Percentiles rank a stretch among this genome's conserved stretches.
Conservation (phyloP, 2,888 invertebrate genomes). For the Xanthorhoe spadicearia region DNA sequence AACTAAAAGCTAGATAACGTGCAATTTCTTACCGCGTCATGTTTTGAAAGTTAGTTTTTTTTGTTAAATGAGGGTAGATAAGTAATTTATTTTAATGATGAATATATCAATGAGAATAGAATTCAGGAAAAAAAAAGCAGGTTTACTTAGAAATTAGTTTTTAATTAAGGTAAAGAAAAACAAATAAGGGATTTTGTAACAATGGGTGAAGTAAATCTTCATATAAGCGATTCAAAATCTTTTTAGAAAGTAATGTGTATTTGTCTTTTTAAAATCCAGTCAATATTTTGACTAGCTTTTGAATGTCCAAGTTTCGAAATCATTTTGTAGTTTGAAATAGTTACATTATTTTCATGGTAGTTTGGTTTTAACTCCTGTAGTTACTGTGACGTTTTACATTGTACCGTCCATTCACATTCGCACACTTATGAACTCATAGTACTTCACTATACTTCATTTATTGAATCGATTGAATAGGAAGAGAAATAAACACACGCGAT, state of each 20-base stretch:
- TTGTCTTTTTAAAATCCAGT: background rate
- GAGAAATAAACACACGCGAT: too few relatives aligned
- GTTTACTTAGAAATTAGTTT: too few relatives aligned
- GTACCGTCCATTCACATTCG: conserved; percentile 19
- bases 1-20: background rate
- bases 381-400: conserved; percentile 13
- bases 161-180: too few relatives aligned
- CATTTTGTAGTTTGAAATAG: background rate
- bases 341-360: background rate
- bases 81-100: background rate
- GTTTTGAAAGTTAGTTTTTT: background rate
- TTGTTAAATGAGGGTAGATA: conserved; percentile 5
- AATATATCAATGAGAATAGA: background rate
- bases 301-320: background rate
- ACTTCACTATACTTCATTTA: too few relatives aligned
- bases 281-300: background rate
- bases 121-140: background rate
- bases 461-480: too few relatives aligned
- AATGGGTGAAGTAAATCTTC: too few relatives aligned
- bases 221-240: too few relatives aligned
- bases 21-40: too few relatives aligned
- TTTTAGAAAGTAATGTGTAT: background rate
- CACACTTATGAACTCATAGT: conserved; percentile 33
- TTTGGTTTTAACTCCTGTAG: background rate
- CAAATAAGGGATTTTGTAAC: too few relatives aligned